Percentiles rank a stretch among this genome's conserved stretches.
Evolutionary conservation across 2,888 invertebrate species (phyloP).

Genomic region (Thymelicus acteon): DNA sequence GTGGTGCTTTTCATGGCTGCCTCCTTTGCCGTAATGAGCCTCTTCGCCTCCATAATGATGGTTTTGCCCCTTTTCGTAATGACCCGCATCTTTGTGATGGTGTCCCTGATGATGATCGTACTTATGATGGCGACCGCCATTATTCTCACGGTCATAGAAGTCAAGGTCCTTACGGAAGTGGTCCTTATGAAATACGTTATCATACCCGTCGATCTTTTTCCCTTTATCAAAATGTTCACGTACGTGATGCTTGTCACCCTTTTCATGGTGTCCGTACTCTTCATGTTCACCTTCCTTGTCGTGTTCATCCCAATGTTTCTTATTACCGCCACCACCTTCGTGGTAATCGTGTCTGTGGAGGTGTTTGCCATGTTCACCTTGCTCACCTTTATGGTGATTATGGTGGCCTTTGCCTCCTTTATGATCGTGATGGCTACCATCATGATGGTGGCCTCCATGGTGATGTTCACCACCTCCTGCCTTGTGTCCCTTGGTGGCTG

Average conservation of each 20-base stretch:
- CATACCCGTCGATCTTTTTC: constrained; percentile 91
- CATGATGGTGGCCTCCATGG: constrained; percentile 86
- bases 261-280: constrained; percentile 89
- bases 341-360: constrained; percentile 89
- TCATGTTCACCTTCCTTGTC: constrained; percentile 90
- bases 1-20: background rate
- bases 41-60: background rate
- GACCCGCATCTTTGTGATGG: constrained; percentile 88
- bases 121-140: constrained; percentile 92
- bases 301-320: constrained; percentile 90
- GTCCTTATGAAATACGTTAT: constrained; percentile 93
- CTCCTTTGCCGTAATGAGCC: background rate
- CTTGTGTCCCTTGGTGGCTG: constrained; percentile 79
- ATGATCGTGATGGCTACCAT: constrained; percentile 88
- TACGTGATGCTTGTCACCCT: constrained; percentile 90
- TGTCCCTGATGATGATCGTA: constrained; percentile 90
- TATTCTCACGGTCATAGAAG: constrained; percentile 93
- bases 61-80: constrained; percentile 82
- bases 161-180: constrained; percentile 94
- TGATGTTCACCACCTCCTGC: constrained; percentile 87
- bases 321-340: constrained; percentile 91
- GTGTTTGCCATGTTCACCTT: constrained; percentile 90
- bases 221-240: constrained; percentile 93
- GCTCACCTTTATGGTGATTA: constrained; percentile 90
- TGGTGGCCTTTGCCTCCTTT: constrained; percentile 90